These are phyloP conservation scores for Unio pictorum DNA, from an alignment of 2,888 invertebrate species.

Conservation along the genomic window DNA sequence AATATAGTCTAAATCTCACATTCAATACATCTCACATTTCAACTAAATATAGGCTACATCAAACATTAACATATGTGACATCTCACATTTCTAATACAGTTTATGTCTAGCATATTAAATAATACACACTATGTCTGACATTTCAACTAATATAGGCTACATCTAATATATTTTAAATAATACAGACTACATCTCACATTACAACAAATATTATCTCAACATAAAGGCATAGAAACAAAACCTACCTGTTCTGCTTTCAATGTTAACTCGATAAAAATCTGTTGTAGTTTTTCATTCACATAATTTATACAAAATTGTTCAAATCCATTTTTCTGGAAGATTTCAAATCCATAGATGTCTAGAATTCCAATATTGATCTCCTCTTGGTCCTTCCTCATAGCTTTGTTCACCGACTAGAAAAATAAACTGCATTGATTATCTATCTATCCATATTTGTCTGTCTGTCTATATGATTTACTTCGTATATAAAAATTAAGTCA, in stretches of 20 bases:
- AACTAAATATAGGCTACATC: too few relatives aligned
- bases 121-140: too few relatives aligned
- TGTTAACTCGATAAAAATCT: slow-evolving; percentile 82
- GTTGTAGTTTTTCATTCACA: slow-evolving; percentile 82
- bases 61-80: too few relatives aligned
- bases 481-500: neutral
- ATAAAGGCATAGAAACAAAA: slow-evolving; percentile 8
- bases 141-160: too few relatives aligned
- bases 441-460: neutral
- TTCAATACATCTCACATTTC: too few relatives aligned
- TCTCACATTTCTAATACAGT: too few relatives aligned
- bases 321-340: slow-evolving; percentile 80
- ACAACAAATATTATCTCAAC: neutral
- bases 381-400: slow-evolving; percentile 76
- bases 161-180: too few relatives aligned
- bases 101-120: too few relatives aligned
- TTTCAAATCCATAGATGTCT: slow-evolving; percentile 83
- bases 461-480: neutral
- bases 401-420: slow-evolving; percentile 77
- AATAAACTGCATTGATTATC: slow-evolving; percentile 16
- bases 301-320: slow-evolving; percentile 83
- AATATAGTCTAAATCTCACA: too few relatives aligned
- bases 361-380: slow-evolving; percentile 77
- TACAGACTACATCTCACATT: too few relatives aligned
- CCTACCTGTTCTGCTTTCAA: slow-evolving; percentile 80